These are phyloP conservation scores for Limnothrissa miodon DNA, from an alignment of 2,113 vertebrate species.

Conservation along the genomic window DNA sequence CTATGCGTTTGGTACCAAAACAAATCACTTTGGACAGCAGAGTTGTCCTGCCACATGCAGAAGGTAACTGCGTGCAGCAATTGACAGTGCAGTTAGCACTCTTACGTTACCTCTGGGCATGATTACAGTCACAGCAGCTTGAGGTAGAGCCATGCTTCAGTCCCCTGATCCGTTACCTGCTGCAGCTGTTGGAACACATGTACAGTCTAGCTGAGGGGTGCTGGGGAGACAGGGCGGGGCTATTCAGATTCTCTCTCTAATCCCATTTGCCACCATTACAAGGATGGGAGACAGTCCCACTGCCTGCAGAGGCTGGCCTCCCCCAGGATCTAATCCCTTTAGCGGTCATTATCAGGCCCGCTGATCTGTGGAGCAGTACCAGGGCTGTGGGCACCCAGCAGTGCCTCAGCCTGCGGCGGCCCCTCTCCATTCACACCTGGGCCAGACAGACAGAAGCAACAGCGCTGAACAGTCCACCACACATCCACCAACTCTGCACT, in stretches of 20 bases:
- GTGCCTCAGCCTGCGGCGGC: neutral
- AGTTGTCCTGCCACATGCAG: neutral
- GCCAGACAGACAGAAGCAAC: neutral
- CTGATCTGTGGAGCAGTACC: slow-evolving; percentile 27
- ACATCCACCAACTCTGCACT: neutral
- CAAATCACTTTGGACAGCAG: neutral
- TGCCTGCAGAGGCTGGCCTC: slow-evolving; percentile 25
- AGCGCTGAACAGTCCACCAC: neutral
- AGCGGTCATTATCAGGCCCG: slow-evolving; percentile 37
- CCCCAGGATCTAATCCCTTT: slow-evolving; percentile 41
- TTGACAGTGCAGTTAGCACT: neutral
- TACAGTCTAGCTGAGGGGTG: neutral
- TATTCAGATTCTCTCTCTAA: slow-evolving; percentile 35
- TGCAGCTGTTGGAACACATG: neutral
- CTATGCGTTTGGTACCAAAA: neutral
- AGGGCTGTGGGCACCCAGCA: neutral
- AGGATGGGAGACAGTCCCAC: neutral
- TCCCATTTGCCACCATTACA: slow-evolving; percentile 40
- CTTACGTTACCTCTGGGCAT: neutral
- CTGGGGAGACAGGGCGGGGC: neutral
- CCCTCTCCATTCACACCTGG: neutral
- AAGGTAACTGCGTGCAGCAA: neutral
- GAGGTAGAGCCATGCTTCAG: neutral
- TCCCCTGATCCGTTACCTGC: neutral
- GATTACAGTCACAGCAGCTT: neutral